Base-by-base conservation (phyloP, 1,140 invertebrate species). In the Fopius arisanus region DNA sequence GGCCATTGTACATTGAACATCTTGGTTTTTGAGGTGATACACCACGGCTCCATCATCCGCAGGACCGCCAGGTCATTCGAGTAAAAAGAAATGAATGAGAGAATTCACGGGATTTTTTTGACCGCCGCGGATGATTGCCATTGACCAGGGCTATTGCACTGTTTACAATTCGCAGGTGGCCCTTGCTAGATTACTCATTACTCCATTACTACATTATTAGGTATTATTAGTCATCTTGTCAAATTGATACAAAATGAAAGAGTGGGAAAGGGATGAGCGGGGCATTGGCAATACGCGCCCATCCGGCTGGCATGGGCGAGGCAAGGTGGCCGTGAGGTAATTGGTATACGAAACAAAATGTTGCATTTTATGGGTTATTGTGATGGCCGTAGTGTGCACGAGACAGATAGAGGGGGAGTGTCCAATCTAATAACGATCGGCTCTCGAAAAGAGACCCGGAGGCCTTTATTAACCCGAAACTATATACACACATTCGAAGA, bases 361-460 rank as follows among this genome's bases (percentile, higher is more conserved):
- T 82, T 83, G 78, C 82, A 82, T 82, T 88, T 88, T 87, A 87
- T 86, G 84, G 85, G 81, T 86, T 86, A 86, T 87, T 83, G 84
- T 81, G 82, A 87, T 78, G 81, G 80, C 75, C 74, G 77, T 31
- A n/a, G 75, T 70, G 51, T 69, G 78, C 71, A 74, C 72, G 77
- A 67, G 77, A 71, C 75, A 75, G 73, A 74, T 73, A 73, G 75
- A 73, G 78, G 80, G 80, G 86, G 84, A 83, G 85, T 86, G 84
- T 81, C 84, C 83, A 83, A 87, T 87, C 84, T 83, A 87, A 87
- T 87, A 87, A 87, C 83, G 85, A 86, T 87, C 82, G 84, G 80
- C 81, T 82, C 69, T 43, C 26, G 41, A 62, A 29, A 51, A 70
- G 66, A 82, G 69, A 79, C 79, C 79, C 74, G 63, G 80, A 87